Evolutionary conservation across 2,113 vertebrate genomes (phyloP).

Genomic region (Corythaixoides concolor): DNA sequence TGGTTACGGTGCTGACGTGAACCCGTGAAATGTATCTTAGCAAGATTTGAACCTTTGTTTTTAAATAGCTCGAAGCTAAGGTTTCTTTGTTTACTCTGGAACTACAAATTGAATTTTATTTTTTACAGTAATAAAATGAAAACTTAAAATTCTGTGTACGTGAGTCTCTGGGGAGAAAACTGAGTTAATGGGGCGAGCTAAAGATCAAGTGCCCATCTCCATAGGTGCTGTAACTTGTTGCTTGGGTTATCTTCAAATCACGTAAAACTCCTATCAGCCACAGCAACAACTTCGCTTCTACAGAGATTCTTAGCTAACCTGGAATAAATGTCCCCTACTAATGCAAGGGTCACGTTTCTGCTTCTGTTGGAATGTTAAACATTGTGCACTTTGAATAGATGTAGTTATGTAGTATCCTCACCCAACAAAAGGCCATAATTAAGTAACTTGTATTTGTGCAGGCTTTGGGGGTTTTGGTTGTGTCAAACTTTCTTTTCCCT

Average conservation of each 20-base stretch:
- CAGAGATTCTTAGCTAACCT: not conserved
- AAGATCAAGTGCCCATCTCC: slow-evolving; percentile 12
- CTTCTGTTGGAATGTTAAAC: not conserved
- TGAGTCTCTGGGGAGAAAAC: slow-evolving; percentile 39
- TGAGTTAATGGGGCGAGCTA: not conserved
- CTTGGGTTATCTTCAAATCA: not conserved
- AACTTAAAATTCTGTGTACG: not conserved
- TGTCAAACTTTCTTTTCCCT: not conserved
- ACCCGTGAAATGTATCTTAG: slow-evolving; percentile 4
- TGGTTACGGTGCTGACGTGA: slow-evolving; percentile 35
- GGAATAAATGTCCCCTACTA: not conserved
- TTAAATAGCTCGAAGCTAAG: slow-evolving; percentile 50
- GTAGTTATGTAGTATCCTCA: not conserved
- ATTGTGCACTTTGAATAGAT: not conserved
- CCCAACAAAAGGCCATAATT: not conserved
- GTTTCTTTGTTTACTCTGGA: slow-evolving; percentile 58
- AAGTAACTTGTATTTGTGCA: not conserved
- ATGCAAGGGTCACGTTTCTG: not conserved
- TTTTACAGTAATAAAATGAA: slow-evolving; percentile 58
- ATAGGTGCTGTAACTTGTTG: not conserved
- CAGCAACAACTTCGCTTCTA: not conserved
- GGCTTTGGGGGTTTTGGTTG: not conserved
- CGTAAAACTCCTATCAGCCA: not conserved
- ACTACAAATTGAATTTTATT: slow-evolving; percentile 23
- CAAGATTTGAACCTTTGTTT: slow-evolving; percentile 12